Evolutionary conservation across 2,797 vertebrate species (phyloP), one percentile per base, ranked within the genome.

Genomic region (Sciurus vulgaris): DNA sequence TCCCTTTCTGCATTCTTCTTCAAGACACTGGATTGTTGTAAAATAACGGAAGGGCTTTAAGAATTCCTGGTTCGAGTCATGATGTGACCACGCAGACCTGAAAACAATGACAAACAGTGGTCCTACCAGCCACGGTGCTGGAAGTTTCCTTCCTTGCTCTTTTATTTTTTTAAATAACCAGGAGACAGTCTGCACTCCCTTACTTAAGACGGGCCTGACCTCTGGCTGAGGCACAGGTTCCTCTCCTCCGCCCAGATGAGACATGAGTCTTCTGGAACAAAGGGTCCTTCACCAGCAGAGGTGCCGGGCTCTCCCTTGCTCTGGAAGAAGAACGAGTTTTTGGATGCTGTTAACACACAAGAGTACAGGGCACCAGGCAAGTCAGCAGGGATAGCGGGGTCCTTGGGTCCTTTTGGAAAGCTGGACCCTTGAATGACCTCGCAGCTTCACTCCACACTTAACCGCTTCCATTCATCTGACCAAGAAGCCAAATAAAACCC

Each of bases 341-440:
- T 38, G 65, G 49, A 15, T 0, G 67, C 14, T 73, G n/a, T 70
- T 49, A 78, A 69, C 13, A 3, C 3, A 41, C n/a, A 77, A 33
- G 22, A n/a, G n/a, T 11, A 0, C 30, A 5, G 0, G 0, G 20
- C 12, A 73, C 38, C 3, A 72, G 26, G 33, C 14, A 1, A 0
- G 35, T 22, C 65, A 38, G 69, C 17, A 18, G 18, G 26, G 44
- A 26, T 12, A 2, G n/a, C 1, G 0, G 30, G 30, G 3, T 14
- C 30, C 63, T 65, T 65, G 54, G 15, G 17, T 10, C 28, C 63
- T 78, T 1, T 28, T 73, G 54, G 14, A 12, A 47, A 61, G 56
- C 9, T 4, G 7, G 35, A 70, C 35, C 22, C 20, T 30, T 1
- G 0, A 38, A 15, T 22, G 14, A 13, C 5, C 54, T 20, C 49